Base-by-base conservation (phyloP, 1,140 invertebrate species). In the Ephestia elutella region DNA sequence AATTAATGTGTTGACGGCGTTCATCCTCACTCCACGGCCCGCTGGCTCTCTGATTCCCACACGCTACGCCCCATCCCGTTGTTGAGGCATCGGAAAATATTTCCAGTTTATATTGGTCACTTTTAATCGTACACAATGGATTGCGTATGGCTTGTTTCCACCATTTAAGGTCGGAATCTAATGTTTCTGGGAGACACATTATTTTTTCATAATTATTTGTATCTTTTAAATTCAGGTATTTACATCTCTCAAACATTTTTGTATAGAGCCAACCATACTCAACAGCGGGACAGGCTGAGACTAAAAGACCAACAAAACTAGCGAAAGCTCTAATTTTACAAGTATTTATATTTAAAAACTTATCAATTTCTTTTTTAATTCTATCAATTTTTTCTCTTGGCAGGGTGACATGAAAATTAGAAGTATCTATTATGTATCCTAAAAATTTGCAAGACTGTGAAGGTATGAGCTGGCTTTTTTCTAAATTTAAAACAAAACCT, bases 401-500 rank as follows among this genome's bases (percentile, higher is more conserved):
- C 25, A 59, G n/a, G 1, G 7, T 38, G 15, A 59, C 17, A n/a
- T 2, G 1, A 8, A 59, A 38, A 15, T 19, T 21, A 0, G 30
- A 0, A n/a, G 57, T 20, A 18, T 59, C 32, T 38, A 59, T 13
- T 25, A 59, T 35, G n/a, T 63, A 62, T 25, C 70, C 70, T 20
- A 72, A 32, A 56, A 62, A 72, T 32, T 54, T 59, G 25, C 64
- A 66, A 25, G 8, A 8, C 35, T 28, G 44, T 13, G 9, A 57
- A 4, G 65, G 70, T 10, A 5, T 17, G 0, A 63, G 21, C 7
- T 4, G 9, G 58, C 67, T 64, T 57, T 73, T 73, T 13, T 67
- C 44, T 9, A 28, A 18, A 35, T 73, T 73, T 10, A 73, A 56
- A 4, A 67, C 57, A 58, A 71, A 65, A 15, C 70, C 63, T 56